These are phyloP conservation scores for Thalassarche chlororhynchos DNA, from an alignment of 2,113 vertebrate species.

Conservation along the genomic window DNA sequence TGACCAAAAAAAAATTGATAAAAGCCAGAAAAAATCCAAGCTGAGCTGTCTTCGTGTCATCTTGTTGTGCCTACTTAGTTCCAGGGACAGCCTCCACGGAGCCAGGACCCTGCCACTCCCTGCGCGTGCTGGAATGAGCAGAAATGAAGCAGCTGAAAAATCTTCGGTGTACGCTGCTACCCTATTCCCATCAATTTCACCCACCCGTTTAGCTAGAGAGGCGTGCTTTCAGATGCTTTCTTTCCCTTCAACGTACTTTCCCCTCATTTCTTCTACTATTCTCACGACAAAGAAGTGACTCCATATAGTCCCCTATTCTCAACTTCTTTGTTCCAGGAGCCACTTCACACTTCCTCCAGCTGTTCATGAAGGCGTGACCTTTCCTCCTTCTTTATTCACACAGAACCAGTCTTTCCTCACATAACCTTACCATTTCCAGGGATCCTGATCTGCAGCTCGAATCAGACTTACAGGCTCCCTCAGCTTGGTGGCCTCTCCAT, in stretches of 20 bases:
- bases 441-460: not conserved
- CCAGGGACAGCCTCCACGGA: not conserved
- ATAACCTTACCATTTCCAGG: not conserved
- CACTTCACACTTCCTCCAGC: constrained; percentile 25
- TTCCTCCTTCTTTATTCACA: not conserved
- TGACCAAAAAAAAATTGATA: not conserved
- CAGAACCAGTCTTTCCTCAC: not conserved
- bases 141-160: not conserved
- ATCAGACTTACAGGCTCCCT: not conserved
- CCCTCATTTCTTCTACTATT: not conserved
- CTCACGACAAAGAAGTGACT: not conserved
- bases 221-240: not conserved
- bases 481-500: not conserved
- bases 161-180: not conserved
- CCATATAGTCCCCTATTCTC: not conserved
- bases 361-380: not conserved
- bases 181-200: not conserved
- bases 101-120: not conserved
- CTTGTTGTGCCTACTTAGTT: constrained; percentile 1
- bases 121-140: not conserved
- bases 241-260: not conserved
- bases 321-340: constrained; percentile 39
- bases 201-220: not conserved
- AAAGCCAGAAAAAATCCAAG: not conserved
- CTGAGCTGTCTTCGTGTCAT: constrained; percentile 29